Evolutionary conservation across 2,113 vertebrate genomes (phyloP).

Genomic region (Zootoca vivipara): DNA sequence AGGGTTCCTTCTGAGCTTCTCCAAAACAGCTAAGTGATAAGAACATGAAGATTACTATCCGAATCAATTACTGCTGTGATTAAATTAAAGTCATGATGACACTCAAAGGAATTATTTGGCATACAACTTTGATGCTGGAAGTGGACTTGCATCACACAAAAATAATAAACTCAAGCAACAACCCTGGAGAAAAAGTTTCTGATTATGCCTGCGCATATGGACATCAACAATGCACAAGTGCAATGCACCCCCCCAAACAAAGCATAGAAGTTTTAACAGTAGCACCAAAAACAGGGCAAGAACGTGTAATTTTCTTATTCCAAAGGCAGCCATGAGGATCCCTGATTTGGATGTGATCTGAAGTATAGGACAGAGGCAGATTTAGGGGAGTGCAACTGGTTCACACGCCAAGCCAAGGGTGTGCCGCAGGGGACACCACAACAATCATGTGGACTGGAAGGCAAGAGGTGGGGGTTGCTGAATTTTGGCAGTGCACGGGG

Average conservation of each 20-base stretch:
- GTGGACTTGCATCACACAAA: not conserved
- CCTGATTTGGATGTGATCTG: no score
- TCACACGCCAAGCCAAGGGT: no score
- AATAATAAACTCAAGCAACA: no score
- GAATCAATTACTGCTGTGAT: slow-evolving; percentile 11
- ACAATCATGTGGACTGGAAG: no score
- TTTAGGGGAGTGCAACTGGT: no score
- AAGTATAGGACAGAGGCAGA: no score
- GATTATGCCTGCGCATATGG: not conserved
- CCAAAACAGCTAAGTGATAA: not conserved
- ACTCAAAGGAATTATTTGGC: slow-evolving; percentile 8
- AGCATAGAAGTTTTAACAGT: not conserved
- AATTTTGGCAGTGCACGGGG: no score
- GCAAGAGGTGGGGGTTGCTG: no score
- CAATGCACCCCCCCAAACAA: not conserved
- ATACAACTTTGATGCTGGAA: not conserved
- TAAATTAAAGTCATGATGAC: slow-evolving; percentile 1
- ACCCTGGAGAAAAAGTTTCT: not conserved
- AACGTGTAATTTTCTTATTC: no score
- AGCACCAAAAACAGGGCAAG: not conserved
- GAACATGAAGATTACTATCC: slow-evolving; percentile 14
- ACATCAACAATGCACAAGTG: not conserved
- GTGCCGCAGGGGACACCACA: no score
- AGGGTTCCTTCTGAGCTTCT: not conserved
- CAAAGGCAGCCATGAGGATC: no score